Percentiles rank a stretch among this genome's conserved stretches.
Conservation (phyloP, 2,113 vertebrate genomes). For the Apus apus region DNA sequence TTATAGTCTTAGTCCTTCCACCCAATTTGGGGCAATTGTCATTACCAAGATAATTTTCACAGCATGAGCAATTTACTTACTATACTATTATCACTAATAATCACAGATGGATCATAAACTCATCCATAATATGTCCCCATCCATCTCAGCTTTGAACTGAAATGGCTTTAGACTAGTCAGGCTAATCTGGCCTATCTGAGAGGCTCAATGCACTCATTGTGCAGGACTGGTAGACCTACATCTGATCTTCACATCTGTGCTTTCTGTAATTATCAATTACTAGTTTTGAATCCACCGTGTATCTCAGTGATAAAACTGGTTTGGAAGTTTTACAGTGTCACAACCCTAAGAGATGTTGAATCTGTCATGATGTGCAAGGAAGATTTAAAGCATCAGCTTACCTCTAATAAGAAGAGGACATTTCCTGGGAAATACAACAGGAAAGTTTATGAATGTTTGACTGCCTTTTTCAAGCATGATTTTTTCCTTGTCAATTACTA, state of each 20-base stretch:
- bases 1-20: background rate
- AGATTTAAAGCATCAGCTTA: background rate
- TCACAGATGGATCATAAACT: background rate
- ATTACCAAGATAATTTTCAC: background rate
- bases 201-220: accelerated
- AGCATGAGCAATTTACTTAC: background rate
- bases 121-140: background rate
- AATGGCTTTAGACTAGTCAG: background rate
- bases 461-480: background rate
- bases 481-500: background rate
- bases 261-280: background rate
- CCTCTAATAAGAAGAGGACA: background rate
- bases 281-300: background rate
- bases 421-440: background rate
- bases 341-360: background rate
- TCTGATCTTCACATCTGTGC: background rate
- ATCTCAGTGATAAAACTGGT: background rate
- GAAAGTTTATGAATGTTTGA: background rate
- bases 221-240: background rate
- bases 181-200: background rate
- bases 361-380: background rate
- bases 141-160: background rate
- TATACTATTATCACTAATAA: background rate
- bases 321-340: background rate
- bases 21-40: background rate